These are phyloP conservation scores for Scaptomyza reducta DNA, from an alignment of 2,888 invertebrate genomes.

Conservation along the genomic window DNA sequence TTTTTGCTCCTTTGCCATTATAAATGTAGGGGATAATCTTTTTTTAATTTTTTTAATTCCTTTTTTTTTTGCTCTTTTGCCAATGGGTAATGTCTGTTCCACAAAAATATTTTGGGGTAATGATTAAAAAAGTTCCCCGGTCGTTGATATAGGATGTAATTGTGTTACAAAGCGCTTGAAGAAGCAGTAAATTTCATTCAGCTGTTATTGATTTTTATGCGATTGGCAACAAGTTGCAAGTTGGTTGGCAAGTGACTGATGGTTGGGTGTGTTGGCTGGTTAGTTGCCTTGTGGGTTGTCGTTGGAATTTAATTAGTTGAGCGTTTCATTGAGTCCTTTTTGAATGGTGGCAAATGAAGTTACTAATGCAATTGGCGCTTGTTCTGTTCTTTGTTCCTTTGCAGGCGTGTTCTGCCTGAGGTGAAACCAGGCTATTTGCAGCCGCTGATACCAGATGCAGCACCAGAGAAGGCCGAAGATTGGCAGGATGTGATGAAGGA, in stretches of 20 bases:
- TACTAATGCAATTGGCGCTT: conserved; percentile 47
- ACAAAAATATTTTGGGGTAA: too few relatives aligned
- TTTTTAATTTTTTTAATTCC: too few relatives aligned
- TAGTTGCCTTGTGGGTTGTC: not conserved
- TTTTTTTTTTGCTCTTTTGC: too few relatives aligned
- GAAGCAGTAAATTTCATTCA: not conserved
- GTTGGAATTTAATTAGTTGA: conserved; percentile 50
- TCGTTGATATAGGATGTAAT: too few relatives aligned
- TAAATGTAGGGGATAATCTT: too few relatives aligned
- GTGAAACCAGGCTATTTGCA: conserved; percentile 97
- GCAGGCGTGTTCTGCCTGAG: conserved; percentile 93
- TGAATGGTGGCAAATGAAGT: conserved; percentile 41
- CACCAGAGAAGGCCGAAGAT: conserved; percentile 93
- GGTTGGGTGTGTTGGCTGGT: not conserved
- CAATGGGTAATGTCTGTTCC: too few relatives aligned
- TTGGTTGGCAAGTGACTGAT: not conserved
- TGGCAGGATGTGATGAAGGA: conserved; percentile 97
- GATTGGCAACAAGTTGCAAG: conserved; percentile 39
- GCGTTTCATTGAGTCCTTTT: conserved; percentile 13
- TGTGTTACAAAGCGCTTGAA: not conserved
- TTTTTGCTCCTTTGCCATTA: too few relatives aligned
- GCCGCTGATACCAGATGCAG: conserved; percentile 92
- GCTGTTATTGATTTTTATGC: conserved; percentile 27
- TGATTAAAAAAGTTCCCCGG: too few relatives aligned
- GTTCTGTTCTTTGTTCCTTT: conserved; percentile 60